Percentiles rank a stretch among this genome's conserved stretches.
phyloP scores from a whole-genome alignment of 2,797 vertebrate genomes.

The Agapornis canus region DNA sequence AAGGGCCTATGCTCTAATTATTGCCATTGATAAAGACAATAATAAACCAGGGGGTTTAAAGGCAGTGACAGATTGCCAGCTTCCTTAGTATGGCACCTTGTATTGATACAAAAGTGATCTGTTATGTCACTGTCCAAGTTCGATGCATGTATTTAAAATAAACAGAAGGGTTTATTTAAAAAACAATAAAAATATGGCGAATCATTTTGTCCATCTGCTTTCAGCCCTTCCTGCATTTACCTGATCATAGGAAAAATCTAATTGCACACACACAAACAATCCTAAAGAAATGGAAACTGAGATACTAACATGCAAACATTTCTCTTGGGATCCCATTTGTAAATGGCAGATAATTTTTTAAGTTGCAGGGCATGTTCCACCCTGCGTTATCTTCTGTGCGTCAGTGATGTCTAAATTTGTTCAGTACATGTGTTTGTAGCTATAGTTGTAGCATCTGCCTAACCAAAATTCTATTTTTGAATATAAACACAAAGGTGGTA shows the following conservation, averaged over 20 bases:
- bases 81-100: background rate
- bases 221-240: background rate
- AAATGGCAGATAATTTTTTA: slow-evolving; percentile 22
- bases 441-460: slow-evolving; percentile 61
- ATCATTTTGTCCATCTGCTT: background rate
- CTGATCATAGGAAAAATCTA: background rate
- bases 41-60: background rate
- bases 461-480: slow-evolving; percentile 60
- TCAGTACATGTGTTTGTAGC: slow-evolving; percentile 1
- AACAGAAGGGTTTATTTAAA: background rate
- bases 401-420: slow-evolving; percentile 53
- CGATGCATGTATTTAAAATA: background rate
- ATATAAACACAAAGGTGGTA: slow-evolving; percentile 18
- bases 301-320: background rate
- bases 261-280: background rate
- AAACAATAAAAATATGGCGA: too few relatives aligned
- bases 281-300: slow-evolving; percentile 22
- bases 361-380: slow-evolving; percentile 50
- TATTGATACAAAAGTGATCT: background rate
- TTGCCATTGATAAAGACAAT: background rate
- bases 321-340: slow-evolving; percentile 42
- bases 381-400: slow-evolving; percentile 46
- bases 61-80: background rate
- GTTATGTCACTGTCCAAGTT: background rate
- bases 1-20: background rate